phyloP scores from a whole-genome alignment of 2,888 invertebrate species.

The Scaptomyza caliginosa region DNA sequence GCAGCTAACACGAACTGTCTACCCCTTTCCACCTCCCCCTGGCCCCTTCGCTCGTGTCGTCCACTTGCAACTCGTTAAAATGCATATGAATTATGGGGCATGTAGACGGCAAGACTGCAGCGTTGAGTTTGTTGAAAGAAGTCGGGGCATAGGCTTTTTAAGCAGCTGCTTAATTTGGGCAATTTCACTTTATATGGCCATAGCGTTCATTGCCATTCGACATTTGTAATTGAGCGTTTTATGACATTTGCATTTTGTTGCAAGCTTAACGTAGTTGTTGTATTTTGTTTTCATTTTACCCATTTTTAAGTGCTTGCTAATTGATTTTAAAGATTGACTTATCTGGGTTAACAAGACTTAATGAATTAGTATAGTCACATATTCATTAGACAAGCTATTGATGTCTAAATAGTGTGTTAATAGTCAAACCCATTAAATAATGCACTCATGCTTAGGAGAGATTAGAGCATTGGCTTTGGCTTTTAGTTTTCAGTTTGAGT shows the following conservation, averaged over 20 bases:
- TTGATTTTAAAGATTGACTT: constrained; percentile 46
- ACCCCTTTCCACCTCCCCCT: not conserved
- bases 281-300: not conserved
- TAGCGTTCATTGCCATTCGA: constrained; percentile 29
- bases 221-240: constrained; percentile 45
- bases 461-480: not conserved
- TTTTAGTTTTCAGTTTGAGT: not conserved
- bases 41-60: not conserved
- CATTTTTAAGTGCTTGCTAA: constrained; percentile 55
- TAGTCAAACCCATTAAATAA: too few relatives aligned
- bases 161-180: constrained; percentile 66
- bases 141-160: constrained; percentile 15
- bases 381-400: constrained; percentile 2
- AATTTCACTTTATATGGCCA: constrained; percentile 62
- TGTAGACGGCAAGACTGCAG: not conserved
- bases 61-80: constrained; percentile 28
- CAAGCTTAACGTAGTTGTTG: constrained; percentile 10
- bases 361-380: constrained; percentile 15
- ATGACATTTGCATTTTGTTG: constrained; percentile 19
- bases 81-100: constrained; percentile 59
- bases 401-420: not conserved
- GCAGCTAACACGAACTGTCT: not conserved
- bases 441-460: not conserved
- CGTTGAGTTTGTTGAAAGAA: not conserved
- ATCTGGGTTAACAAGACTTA: not conserved